Evolutionary conservation across 2,797 vertebrate species (phyloP), one percentile per base, ranked within the genome.

Genomic region (Aldrovandia affinis): DNA sequence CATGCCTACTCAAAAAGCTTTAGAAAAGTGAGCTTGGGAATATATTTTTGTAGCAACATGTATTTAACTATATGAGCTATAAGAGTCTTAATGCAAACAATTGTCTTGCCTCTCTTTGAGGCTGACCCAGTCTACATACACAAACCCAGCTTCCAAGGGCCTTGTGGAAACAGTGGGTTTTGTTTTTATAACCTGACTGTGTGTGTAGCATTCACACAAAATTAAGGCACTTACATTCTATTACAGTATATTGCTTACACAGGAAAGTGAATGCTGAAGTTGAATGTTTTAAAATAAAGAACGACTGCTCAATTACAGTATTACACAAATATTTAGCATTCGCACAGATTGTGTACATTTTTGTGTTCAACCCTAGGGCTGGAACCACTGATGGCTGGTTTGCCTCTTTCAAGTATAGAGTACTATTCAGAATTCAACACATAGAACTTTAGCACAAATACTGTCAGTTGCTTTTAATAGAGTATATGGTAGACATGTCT

Each of bases 1-100:
- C n/a, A n/a, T n/a, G n/a, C n/a, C n/a, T n/a, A n/a, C n/a, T n/a
- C n/a, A n/a, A n/a, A n/a, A n/a, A n/a, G n/a, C n/a, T n/a, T n/a
- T n/a, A n/a, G n/a, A n/a, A n/a, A n/a, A n/a, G n/a, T n/a, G n/a
- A n/a, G n/a, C n/a, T n/a, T n/a, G n/a, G n/a, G n/a, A n/a, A n/a
- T n/a, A n/a, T 30, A 65, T 65, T 68, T 68, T 68, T 30, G 30
- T 25, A 68, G 63, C 14, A 68, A 68, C 30, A 68, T 68, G 5
- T 73, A 36, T 73, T 36, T 73, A 42, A 68, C 63, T 68, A 33
- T 20, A 42, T 52, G 50, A 25, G 7, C 36, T 39, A 42, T 22
- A 39, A 1, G 12, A 73, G 68, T 73, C 33, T 73, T 57, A 33
- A 80, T 80, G 79, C 30, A 57, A 54, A 80, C 18, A 30, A 80